Percentiles rank a stretch among this genome's conserved stretches.
Conservation (phyloP, 2,888 invertebrate genomes). For the Ceriagrion tenellum region DNA sequence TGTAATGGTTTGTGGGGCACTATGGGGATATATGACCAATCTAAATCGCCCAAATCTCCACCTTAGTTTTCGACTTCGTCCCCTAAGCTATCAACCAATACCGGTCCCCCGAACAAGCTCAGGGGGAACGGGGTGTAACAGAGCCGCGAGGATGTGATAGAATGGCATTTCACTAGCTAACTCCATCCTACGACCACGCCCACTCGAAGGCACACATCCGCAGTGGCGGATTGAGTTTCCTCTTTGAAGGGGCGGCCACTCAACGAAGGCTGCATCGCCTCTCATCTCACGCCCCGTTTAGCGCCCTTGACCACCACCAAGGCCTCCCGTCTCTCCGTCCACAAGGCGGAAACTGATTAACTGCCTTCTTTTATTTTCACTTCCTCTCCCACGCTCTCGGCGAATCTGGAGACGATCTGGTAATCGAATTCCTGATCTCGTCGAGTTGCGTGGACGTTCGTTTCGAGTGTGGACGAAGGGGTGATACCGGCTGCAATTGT, state of each 20-base stretch:
- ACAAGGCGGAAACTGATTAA: constrained; percentile 44
- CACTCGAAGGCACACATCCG: neutral
- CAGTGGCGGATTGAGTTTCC: neutral
- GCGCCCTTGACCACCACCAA: constrained; percentile 36
- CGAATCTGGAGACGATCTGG: neutral
- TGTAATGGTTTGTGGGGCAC: no score
- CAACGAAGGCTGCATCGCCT: neutral
- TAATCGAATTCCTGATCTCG: neutral
- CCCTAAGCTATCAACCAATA: no score
- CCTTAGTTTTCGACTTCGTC: no score
- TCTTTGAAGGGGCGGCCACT: neutral
- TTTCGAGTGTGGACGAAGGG: neutral
- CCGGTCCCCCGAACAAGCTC: no score
- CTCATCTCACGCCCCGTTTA: neutral
- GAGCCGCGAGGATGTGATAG: neutral
- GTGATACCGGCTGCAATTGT: neutral
- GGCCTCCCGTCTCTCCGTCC: no score
- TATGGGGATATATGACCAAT: no score
- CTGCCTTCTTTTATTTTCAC: neutral
- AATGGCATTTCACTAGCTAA: neutral
- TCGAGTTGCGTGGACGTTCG: neutral
- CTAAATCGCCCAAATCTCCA: no score
- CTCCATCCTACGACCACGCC: neutral
- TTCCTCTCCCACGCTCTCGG: neutral
- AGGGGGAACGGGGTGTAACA: no score